Base-by-base conservation (phyloP, 2,113 vertebrate species). In the Peromyscus californicus region DNA sequence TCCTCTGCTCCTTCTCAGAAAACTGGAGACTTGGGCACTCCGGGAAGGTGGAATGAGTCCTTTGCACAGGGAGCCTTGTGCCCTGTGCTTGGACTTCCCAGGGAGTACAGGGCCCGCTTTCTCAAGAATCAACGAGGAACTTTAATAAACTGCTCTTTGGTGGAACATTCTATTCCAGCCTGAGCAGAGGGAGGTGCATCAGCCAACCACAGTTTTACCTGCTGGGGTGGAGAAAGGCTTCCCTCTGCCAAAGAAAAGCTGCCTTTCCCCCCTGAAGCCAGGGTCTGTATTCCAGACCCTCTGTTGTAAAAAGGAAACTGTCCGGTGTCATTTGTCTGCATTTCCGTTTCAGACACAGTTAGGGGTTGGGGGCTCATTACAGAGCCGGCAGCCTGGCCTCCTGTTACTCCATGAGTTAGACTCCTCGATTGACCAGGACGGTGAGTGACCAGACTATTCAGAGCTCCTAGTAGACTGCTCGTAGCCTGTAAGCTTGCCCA, bases 221-320 rank as follows among this genome's bases (percentile, higher is more conserved):
- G 97, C 89, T 98, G 97, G 97, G 98, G 92, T 96, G 95, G 93
- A 98, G 98, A 98, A 97, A 97, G 95, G 94, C 96, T 98, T 92
- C 93, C 90, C 83, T 97, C 95, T 97, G 98, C 97, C 98, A 98
- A 98, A 98, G 98, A 98, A 98, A 98, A 98, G 94, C 98, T 97
- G 95, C 96, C 97, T 98, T 98, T 98, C 97, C 97, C 96, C 98
- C 96, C 98, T 98, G 97, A 98, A 98, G 97, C 97, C 97, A 97
- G 98, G 97, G 97, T 98, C 98, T 98, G 97, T 98, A 95, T 98
- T 98, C 98, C 98, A 97, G 96, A 97, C 96, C 93, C 16, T 90
- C 67, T 98, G 97, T 98, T 98, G 97, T 97, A 96, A 96, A 98
- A 98, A 98, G 98, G 98, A 98, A 98, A 98, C 96, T 76, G 98